These are phyloP conservation scores for Hymenochirus boettgeri DNA, from an alignment of 2,113 vertebrate species.

Conservation along the genomic window DNA sequence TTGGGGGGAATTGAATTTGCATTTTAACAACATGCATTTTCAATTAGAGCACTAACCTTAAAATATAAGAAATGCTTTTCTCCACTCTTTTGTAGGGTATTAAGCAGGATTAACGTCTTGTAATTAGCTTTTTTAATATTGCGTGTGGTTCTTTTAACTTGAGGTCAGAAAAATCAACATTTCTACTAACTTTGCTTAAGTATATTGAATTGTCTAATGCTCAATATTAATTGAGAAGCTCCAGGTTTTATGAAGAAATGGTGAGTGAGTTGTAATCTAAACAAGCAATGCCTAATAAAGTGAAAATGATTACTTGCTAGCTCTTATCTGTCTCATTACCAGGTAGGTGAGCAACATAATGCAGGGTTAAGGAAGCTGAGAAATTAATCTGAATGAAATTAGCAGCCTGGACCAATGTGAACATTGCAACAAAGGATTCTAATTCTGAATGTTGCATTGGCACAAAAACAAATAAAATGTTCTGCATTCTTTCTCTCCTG, in stretches of 20 bases:
- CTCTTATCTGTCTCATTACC: conserved; percentile 1
- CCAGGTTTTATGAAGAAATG: conserved; percentile 59
- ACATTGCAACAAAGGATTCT: too few species aligned
- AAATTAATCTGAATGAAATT: neutral
- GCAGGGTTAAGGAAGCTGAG: neutral
- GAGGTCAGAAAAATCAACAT: conserved; percentile 64
- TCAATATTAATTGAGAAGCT: conserved; percentile 69
- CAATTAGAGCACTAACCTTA: conserved; percentile 70
- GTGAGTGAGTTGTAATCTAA: conserved; percentile 58
- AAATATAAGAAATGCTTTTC: conserved; percentile 65
- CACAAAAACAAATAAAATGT: too few species aligned
- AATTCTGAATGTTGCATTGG: too few species aligned
- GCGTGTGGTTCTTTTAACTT: conserved; percentile 49
- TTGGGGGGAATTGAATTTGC: conserved; percentile 63
- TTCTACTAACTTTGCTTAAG: conserved; percentile 75
- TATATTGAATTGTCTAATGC: conserved; percentile 76
- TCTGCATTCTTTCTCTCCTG: too few species aligned
- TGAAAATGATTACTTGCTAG: conserved; percentile 4
- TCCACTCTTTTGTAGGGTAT: conserved; percentile 27
- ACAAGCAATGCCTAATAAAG: conserved; percentile 16
- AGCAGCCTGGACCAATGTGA: neutral
- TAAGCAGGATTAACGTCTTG: conserved; percentile 63
- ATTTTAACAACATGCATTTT: conserved; percentile 66
- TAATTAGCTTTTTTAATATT: neutral
- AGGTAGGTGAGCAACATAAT: neutral